Evolutionary conservation across 2,888 invertebrate species (phyloP), one percentile per base, ranked within the genome.

Genomic region (Halictus quadricinctus): DNA sequence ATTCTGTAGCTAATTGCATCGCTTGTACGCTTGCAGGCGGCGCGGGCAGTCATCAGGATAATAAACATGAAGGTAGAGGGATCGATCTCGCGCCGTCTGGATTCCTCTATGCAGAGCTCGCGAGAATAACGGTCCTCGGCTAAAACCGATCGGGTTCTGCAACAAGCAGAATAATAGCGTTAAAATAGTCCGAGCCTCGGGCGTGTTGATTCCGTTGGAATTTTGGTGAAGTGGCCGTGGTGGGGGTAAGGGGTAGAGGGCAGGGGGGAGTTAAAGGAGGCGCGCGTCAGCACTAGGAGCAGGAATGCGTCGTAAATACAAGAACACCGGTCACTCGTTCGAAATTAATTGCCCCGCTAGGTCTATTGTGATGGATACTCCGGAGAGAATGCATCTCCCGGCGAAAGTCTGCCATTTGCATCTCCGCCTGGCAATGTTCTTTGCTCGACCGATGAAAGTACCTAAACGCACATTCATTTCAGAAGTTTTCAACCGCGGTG

Each of bases 111-210:
- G 66, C 54, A 29, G 58, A 60, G 43, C 74, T n/a, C 29, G 15
- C 77, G 21, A 72, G 72, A 82, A 72, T 82, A 74, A 81, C 82
- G 75, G 66, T 29, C 25, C 72, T 1, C 25, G n/a, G 58, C 70
- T 72, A 54, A 75, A 82, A 82, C 75, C 82, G 64, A 81, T 84
- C 77, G 78, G 66, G n/a, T 43, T 48, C 54, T 41, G 12, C 60
- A 21, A 46, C 72, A 72, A 79, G 78, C n/a, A n/a, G 50, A 72
- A 84, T 82, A 84, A 82, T 82, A 84, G 83, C 72, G 69, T 70
- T 48, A 73, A 85, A 74, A 80, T 78, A 80, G 72, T 66, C 75
- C 60, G 60, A 6, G 54, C 13, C 29, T n/a, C 8, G 13, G 54
- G 48, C 48, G 21, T 18, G 60, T 76, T 80, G 79, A 60, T 80